Base-by-base conservation (phyloP, 2,113 vertebrate species). In the Corythoichthys intestinalis region DNA sequence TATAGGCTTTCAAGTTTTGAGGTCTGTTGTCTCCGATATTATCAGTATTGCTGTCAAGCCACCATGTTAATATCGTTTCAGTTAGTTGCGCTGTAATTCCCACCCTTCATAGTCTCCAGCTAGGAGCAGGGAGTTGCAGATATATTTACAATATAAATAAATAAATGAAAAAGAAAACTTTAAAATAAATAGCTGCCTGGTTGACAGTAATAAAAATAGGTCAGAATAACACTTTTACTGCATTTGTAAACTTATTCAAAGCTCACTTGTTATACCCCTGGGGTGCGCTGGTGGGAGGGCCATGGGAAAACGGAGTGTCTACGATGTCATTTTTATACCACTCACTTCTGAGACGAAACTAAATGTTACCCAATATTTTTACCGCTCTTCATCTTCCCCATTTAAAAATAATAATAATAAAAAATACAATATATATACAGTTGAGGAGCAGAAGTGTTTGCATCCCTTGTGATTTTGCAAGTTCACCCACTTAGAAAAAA, bases 281-380 rank as follows among this genome's bases (percentile, higher is more conserved):
- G 54, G 60, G 28, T 49, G 50, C 64, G 71, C 54, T 75, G 34
- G 35, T 66, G 67, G 58, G 62, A 77, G 73, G 34, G 65, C 64
- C 73, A 73, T 68, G 73, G 79, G 81, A 83, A 47, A 72, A 69
- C 60, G 65, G 71, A 67, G 73, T 78, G 37, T 34, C 65, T 37
- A 61, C 71, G 80, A 82, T 49, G 50, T 79, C 74, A 78, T 74
- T 63, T 72, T 75, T 60, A 72, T 75, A 78, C 72, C 76, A 71
- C 71, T 70, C 80, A 61, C 38, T 78, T 57, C 66, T 73, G 63
- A 58, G 67, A 41, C 73, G 2, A 44, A 50, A 59, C 57, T 69
- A 59, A 69, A 65, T 72, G 68, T 65, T 69, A 74, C 72, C 66
- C 69, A 65, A 13, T 12, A 69, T 70, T 64, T 47, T 59, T 13